Conservation (phyloP, 2,888 invertebrate species). For the Thera obeliscata region DNA sequence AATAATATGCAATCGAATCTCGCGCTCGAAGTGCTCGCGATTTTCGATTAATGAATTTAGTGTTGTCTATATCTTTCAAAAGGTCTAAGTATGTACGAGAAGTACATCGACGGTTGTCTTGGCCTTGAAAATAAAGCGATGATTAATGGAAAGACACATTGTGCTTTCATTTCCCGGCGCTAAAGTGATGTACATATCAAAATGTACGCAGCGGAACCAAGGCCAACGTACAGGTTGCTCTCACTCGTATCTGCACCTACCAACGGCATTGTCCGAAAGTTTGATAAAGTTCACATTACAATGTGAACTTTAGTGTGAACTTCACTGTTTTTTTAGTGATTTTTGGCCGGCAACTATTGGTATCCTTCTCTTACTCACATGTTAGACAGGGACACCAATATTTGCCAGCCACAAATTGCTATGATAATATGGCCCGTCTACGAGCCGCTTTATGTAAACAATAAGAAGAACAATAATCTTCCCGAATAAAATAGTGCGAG, state of each 20-base stretch:
- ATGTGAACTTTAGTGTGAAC: too few relatives aligned
- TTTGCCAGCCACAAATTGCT: neutral
- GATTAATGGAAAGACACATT: neutral
- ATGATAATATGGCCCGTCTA: too few relatives aligned
- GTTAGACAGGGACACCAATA: neutral
- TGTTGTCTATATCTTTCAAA: too few relatives aligned
- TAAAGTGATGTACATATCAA: conserved; percentile 16
- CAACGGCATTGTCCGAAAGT: conserved; percentile 29
- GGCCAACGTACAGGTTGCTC: conserved; percentile 19
- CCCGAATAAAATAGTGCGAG: conserved; percentile 6
- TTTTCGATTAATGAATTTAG: too few relatives aligned
- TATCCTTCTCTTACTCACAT: neutral
- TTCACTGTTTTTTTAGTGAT: conserved; percentile 5
- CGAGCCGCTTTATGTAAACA: too few relatives aligned
- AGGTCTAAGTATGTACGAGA: too few relatives aligned
- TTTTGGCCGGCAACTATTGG: neutral
- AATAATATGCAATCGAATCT: too few relatives aligned
- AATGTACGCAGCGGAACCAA: conserved; percentile 15
- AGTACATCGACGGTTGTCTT: too few relatives aligned
- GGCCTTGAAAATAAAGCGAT: too few relatives aligned
- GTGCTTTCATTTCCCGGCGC: conserved; percentile 1
- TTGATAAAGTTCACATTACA: conserved; percentile 40
- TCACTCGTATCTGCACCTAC: conserved; percentile 2
- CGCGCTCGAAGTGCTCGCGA: too few relatives aligned
- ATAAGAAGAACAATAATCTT: conserved; percentile 1